These are phyloP conservation scores for Clepsis dumicolana DNA, from an alignment of 2,888 invertebrate genomes.

Conservation along the genomic window DNA sequence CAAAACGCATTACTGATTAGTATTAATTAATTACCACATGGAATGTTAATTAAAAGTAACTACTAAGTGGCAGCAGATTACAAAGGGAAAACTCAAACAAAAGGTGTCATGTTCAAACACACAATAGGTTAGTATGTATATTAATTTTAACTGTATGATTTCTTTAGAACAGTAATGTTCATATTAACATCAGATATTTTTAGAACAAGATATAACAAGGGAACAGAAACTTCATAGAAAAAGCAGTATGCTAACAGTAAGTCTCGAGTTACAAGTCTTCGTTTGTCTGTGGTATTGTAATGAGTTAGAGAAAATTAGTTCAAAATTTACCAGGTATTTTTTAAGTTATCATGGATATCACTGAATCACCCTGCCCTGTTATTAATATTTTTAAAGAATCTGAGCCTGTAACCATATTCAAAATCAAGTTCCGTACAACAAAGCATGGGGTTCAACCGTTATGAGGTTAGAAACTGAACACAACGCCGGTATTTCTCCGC, in stretches of 20 bases:
- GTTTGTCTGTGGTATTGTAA: not conserved
- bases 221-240: not conserved
- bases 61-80: not conserved
- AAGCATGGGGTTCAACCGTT: not conserved
- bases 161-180: no score
- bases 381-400: not conserved
- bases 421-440: not conserved
- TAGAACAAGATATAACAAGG: not conserved
- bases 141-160: not conserved
- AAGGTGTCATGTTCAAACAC: slow-evolving; percentile 45
- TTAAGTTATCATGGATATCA: no score
- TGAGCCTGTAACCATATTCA: not conserved
- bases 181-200: no score
- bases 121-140: not conserved
- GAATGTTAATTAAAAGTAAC: not conserved
- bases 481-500: not conserved
- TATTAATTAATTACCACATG: no score
- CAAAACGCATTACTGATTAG: not conserved
- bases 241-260: not conserved
- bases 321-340: no score
- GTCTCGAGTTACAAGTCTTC: not conserved
- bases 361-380: no score
- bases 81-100: slow-evolving; percentile 25
- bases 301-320: not conserved
- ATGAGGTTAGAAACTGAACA: not conserved